Base-by-base conservation (phyloP, 2,113 vertebrate species). In the Pavo muticus region DNA sequence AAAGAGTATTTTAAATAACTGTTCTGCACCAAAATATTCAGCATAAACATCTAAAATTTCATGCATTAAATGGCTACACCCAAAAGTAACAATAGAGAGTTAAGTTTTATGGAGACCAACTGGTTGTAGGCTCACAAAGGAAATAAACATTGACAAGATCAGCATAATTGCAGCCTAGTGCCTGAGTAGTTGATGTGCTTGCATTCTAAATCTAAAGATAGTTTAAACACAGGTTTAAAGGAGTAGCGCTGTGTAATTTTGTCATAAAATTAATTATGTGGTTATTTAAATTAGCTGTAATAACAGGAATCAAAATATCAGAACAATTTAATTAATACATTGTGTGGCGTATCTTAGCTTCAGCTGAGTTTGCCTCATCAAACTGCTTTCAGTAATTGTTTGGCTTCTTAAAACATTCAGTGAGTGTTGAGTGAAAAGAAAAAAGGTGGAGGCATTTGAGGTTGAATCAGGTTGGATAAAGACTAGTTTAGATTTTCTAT, bases 281-380 rank as follows among this genome's bases (percentile, higher is more conserved):
- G 11, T 59, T 75, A 54, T 76, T 23, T 79, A 89, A 92, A 94
- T 92, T 73, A 76, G 17, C 72, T 64, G 19, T 42, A 87, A 61
- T 75, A 35, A 29, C 27, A 84, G 52, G 40, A 92, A 84, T 79
- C 2, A 84, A 84, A 92, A 59, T 57, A 92, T 61, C 44, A 42
- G 78, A 87, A 70, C 24, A 68, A 70, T 92, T 82, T 75, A 89
- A 93, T 91, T 87, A 50, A 20, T 54, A n/a, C 45, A 65, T 35
- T 85, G 7, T 42, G 83, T 92, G 93, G 13, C 10, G 25, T 65
- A 37, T 52, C 57, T 77, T 73, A 75, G 61, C 42, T 80, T 90
- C 42, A 92, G 92, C 59, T 29, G 9, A 65, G 2, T 47, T 64
- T 78, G 25, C 29, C 2, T 3, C 11, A 13, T 52, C 5, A 68